Evolutionary conservation across 1,140 invertebrate species (phyloP).

Genomic region (Amyelois transitella): DNA sequence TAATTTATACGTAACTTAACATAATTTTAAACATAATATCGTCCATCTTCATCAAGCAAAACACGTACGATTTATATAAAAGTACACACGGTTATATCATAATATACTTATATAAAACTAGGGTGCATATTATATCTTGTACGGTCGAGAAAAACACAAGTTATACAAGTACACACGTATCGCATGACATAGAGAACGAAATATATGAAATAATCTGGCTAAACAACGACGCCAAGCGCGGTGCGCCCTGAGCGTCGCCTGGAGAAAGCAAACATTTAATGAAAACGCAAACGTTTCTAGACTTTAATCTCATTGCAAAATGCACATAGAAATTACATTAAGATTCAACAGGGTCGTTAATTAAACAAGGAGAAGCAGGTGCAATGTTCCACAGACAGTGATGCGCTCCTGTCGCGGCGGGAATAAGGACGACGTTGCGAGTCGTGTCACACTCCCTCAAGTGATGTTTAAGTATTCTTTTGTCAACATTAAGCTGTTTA

Average conservation of each 20-base stretch:
- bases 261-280: neutral
- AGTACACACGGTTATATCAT: too few relatives aligned
- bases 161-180: too few relatives aligned
- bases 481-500: neutral
- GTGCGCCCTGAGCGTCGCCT: neutral
- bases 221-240: neutral
- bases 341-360: constrained; percentile 25
- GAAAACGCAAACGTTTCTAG: neutral
- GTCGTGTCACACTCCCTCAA: neutral
- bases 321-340: constrained; percentile 20
- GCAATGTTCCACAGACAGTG: neutral
- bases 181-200: neutral
- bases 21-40: too few relatives aligned
- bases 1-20: too few relatives aligned
- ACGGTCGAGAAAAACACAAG: neutral
- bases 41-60: too few relatives aligned
- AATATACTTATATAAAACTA: neutral
- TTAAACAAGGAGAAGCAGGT: constrained; percentile 15
- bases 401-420: neutral
- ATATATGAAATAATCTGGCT: neutral
- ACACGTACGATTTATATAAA: too few relatives aligned
- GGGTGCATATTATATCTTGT: neutral
- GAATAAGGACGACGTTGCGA: neutral
- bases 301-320: constrained; percentile 15
- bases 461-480: neutral